Base-by-base conservation (phyloP, 2,888 invertebrate species). In the Papilio protenor region DNA sequence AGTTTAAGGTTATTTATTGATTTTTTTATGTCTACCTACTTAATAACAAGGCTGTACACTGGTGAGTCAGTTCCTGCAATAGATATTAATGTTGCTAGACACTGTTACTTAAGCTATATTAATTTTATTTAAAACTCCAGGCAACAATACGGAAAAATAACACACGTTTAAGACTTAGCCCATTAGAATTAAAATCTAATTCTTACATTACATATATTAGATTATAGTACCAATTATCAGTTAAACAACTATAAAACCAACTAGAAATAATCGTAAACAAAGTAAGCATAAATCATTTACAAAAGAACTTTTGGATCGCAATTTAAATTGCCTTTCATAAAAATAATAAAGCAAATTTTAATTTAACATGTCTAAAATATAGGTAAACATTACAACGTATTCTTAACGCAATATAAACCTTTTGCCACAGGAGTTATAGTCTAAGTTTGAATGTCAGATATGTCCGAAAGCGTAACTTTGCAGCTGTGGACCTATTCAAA, bases 401-500 rank as follows among this genome's bases (percentile, higher is more conserved):
- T 10, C 18, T n/a, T 55, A 27, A 23, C 8, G 55, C 6, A 69
- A 27, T 52, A 40, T 66, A 64, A n/a, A 18, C 64, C 70, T 55
- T 75, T 55, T 14, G 0, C 0, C 0, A 10, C 27, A 27, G 14
- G 0, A 1, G 11, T n/a, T 78, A 78, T 14, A 75, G 47, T n/a
- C 64, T 21, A 45, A 55, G 55, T 64, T 71, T 33, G 70, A 21
- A 6, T 52, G 74, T 3, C 40, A 33, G 10, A 49, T 74, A 57
- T 75, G 52, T 71, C 75, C 69, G 71, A 75, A 75, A 71, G 72
- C 74, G 74, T 77, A 75, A 75, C 71, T 74, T 47, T 74, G 71
- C 70, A 69, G 73, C 76, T 64, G 77, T 55, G 75, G 77, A 27
- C 77, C 78, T 78, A 75, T 78, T 75, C 78, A 78, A 78, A 78